Percentiles rank a stretch among this genome's conserved stretches.
Conservation (phyloP, 2,888 invertebrate species). For the Drosophila neonasuta region DNA sequence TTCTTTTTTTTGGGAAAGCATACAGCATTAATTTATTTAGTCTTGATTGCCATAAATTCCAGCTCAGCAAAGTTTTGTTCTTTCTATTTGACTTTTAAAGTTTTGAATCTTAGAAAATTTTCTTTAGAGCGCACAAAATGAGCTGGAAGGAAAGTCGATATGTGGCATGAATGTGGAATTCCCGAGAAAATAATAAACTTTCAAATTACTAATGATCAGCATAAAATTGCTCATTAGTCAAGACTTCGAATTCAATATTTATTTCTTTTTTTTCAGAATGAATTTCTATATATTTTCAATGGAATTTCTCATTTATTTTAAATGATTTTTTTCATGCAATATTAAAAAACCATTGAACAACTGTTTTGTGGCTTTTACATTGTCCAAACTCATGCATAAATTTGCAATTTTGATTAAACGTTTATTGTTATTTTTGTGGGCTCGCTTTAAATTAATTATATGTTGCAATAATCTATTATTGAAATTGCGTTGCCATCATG, state of each 20-base stretch:
- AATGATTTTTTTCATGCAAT: no score
- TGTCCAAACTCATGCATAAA: no score
- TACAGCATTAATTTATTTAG: conserved; percentile 1
- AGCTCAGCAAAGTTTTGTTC: neutral
- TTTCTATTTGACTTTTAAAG: conserved; percentile 2
- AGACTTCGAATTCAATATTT: no score
- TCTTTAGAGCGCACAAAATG: neutral
- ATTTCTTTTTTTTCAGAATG: no score
- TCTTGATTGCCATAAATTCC: conserved; percentile 3
- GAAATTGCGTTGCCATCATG: no score
- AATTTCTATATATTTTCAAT: no score
- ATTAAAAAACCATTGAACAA: no score
- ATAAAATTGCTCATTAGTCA: neutral
- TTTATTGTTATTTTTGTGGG: no score
- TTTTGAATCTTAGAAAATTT: conserved; percentile 1
- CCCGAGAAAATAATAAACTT: neutral
- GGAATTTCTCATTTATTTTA: no score
- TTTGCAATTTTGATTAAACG: no score
- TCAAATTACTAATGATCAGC: neutral
- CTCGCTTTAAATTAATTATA: no score
- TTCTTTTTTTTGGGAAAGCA: neutral
- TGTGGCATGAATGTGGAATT: neutral
- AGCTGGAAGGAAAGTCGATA: neutral
- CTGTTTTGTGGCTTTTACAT: neutral
- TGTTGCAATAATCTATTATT: no score